Evolutionary conservation across 2,113 vertebrate genomes (phyloP), one percentile per base, ranked within the genome.

Genomic region (Uropsilus gracilis): DNA sequence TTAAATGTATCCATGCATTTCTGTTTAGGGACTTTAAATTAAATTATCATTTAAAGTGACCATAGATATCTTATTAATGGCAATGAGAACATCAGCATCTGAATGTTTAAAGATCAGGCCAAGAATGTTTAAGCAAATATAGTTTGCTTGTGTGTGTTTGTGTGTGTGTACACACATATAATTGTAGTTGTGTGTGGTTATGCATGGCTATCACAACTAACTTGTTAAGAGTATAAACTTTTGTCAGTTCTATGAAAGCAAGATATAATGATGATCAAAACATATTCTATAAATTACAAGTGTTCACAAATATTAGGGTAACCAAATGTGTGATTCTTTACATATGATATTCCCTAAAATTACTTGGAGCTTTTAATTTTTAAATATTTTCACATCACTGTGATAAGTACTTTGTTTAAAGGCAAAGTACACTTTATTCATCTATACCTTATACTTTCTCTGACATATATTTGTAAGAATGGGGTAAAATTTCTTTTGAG

Each of bases 11-110:
- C 20, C 68, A 78, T 90, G 64, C n/a, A 75, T 97, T 94, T 96
- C 84, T 90, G 57, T 77, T 95, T 97, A 90, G 78, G 80, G 83
- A 82, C 34, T 95, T 96, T 93, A 96, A 96, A 95, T 95, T 95
- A 95, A 94, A 89, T 91, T 75, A 68, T 10, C 76, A 87, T 81
- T 97, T 93, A 77, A 90, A 85, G 46, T 84, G 85, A 94, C 93
- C 80, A 48, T 44, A 93, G 83, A 84, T 87, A 82, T 77, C 34
- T 86, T 86, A 89, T 87, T 95, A 95, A 96, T 57, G 66, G 5
- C 55, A 64, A 75, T 87, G 87, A 84, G n/a, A 68, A 89, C 42
- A 89, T 94, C 83, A 85, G 37, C 39, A 69, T 48, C 69, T 77
- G 64, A 89, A 48, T 90, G 71, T 82, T 94, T 95, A 91, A 86